Percentiles rank a stretch among this genome's conserved stretches.
Evolutionary conservation across 2,113 vertebrate genomes (phyloP).

Genomic region (Semnopithecus entellus): DNA sequence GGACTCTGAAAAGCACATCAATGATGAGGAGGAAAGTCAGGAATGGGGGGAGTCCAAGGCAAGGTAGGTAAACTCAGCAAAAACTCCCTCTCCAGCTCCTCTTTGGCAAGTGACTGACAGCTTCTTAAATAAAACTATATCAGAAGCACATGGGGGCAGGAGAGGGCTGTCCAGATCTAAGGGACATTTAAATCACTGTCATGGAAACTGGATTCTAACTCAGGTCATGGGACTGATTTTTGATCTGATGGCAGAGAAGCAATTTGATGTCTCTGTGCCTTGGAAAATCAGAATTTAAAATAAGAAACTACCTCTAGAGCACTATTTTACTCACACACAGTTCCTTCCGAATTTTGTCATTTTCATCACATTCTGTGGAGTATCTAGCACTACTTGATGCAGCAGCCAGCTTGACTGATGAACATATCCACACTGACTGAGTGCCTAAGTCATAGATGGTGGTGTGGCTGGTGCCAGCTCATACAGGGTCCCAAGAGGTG

Average conservation of each 20-base stretch:
- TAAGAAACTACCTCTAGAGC: background rate
- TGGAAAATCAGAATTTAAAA: conserved; percentile 54
- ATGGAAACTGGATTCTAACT: conserved; percentile 4
- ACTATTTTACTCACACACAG: background rate
- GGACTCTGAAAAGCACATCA: background rate
- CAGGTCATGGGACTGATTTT: background rate
- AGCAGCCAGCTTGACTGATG: background rate
- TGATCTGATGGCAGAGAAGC: background rate
- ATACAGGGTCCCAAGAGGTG: accelerated
- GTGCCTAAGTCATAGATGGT: background rate
- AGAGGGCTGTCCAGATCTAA: background rate
- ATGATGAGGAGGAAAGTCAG: background rate
- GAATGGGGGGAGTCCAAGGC: background rate
- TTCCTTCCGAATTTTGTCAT: conserved; percentile 6
- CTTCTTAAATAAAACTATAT: background rate
- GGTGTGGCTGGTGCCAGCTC: background rate
- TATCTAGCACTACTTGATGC: background rate
- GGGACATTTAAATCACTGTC: background rate
- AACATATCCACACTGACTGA: background rate
- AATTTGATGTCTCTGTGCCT: background rate
- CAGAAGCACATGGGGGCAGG: background rate
- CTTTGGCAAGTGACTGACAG: background rate
- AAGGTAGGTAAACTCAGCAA: background rate
- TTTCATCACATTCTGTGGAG: background rate
- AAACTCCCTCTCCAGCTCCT: background rate